phyloP scores from a whole-genome alignment of 2,113 vertebrate species.

The Dascyllus trimaculatus region DNA sequence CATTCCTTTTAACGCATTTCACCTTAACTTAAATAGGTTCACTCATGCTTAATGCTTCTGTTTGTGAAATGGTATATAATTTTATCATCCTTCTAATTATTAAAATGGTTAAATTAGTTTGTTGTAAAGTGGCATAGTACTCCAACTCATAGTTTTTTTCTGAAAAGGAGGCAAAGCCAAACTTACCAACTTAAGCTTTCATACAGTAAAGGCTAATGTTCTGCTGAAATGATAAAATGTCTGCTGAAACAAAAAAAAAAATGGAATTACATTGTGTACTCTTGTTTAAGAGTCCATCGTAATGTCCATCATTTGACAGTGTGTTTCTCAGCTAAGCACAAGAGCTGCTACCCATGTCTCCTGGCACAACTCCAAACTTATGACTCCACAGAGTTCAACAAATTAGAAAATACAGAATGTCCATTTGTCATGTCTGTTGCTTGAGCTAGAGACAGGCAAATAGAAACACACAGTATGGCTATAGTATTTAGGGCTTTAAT shows the following conservation, averaged over 20 bases:
- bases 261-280: not conserved
- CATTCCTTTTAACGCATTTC: not conserved
- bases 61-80: not conserved
- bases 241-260: not conserved
- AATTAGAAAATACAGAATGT: conserved; percentile 26
- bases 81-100: not conserved
- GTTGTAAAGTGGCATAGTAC: not conserved
- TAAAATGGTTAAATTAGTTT: not conserved
- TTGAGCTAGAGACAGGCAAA: conserved; percentile 24
- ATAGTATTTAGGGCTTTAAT: conserved; percentile 42
- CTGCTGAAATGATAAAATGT: not conserved
- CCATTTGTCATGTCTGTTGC: conserved; percentile 35
- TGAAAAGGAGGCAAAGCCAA: not conserved
- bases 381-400: conserved; percentile 28
- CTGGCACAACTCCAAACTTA: conserved; percentile 32
- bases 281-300: not conserved
- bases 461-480: conserved; percentile 27
- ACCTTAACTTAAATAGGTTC: not conserved
- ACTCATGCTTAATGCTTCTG: not conserved
- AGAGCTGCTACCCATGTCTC: not conserved
- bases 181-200: not conserved
- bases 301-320: not conserved
- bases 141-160: not conserved
- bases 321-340: conserved; percentile 12
- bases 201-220: not conserved